Conservation (phyloP, 1,140 invertebrate species). For the Thaumetopoea pityocampa region DNA sequence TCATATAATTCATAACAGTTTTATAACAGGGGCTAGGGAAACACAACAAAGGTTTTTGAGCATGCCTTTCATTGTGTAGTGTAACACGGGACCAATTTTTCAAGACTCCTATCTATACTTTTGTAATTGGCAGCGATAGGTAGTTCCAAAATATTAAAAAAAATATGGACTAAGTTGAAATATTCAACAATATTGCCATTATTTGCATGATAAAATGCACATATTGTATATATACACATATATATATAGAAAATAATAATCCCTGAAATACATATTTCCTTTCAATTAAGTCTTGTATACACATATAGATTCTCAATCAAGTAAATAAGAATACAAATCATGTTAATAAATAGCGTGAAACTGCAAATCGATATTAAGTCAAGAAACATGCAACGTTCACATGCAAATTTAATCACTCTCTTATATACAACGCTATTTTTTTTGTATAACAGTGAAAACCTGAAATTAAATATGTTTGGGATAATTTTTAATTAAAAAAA, state of each 20-base stretch:
- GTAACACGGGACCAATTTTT: slow-evolving; percentile 28
- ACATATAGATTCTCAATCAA: neutral
- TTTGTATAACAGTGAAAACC: too few relatives aligned
- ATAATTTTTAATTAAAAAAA: too few relatives aligned
- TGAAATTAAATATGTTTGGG: too few relatives aligned
- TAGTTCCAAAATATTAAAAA: slow-evolving; percentile 8
- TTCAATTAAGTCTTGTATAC: slow-evolving; percentile 7
- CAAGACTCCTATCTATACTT: neutral
- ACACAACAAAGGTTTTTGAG: slow-evolving; percentile 50
- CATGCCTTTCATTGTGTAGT: slow-evolving; percentile 64
- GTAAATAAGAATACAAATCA: slow-evolving; percentile 4
- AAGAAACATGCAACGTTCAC: slow-evolving; percentile 58
- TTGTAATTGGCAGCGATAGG: slow-evolving; percentile 6
- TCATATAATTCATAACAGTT: slow-evolving; percentile 19
- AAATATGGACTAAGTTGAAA: neutral
- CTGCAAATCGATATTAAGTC: slow-evolving; percentile 46
- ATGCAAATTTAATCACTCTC: slow-evolving; percentile 47
- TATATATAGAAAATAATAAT: slow-evolving; percentile 13
- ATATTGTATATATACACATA: slow-evolving; percentile 9
- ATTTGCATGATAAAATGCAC: neutral
- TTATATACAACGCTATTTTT: too few relatives aligned
- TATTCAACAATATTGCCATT: slow-evolving; percentile 2
- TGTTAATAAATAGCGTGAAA: slow-evolving; percentile 25
- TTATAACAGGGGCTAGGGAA: slow-evolving; percentile 29
- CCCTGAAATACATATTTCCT: slow-evolving; percentile 6